A percentile compares a stretch with the other conserved stretches of the same genome.
Conservation (phyloP, 2,888 invertebrate species). For the Eupithecia pulchellata region DNA sequence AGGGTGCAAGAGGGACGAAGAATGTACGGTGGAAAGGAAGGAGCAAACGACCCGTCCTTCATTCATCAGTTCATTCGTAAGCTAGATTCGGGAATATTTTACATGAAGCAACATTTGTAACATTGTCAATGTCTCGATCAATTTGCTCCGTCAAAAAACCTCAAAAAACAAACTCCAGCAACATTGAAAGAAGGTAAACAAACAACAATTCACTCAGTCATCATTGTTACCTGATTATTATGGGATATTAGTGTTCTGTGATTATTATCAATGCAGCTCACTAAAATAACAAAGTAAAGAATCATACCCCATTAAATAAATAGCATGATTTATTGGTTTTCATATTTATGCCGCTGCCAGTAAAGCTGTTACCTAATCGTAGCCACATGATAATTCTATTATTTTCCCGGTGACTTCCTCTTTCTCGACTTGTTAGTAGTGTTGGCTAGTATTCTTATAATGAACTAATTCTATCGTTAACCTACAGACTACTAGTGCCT, state of each 20-base stretch:
- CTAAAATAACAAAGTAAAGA: neutral
- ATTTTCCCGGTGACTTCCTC: neutral
- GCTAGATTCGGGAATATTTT: neutral
- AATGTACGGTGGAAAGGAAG: constrained; percentile 1
- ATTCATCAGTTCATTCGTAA: neutral
- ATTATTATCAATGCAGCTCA: neutral
- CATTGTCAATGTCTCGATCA: neutral
- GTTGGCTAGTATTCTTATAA: neutral
- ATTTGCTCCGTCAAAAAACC: neutral
- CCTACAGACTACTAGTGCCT: neutral
- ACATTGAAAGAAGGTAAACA: neutral
- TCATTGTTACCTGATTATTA: no score
- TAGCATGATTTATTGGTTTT: neutral
- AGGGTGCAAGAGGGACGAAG: neutral
- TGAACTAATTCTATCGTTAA: neutral
- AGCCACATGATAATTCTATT: neutral
- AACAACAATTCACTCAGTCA: neutral
- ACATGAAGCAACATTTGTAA: neutral
- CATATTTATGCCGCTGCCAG: neutral
- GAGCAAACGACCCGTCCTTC: neutral
- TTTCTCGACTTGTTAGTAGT: neutral
- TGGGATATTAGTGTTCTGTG: no score
- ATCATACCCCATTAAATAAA: neutral
- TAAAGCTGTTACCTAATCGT: neutral
- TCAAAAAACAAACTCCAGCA: neutral